These are phyloP conservation scores for Procavia capensis DNA, from an alignment of 2,113 vertebrate species.

Conservation along the genomic window DNA sequence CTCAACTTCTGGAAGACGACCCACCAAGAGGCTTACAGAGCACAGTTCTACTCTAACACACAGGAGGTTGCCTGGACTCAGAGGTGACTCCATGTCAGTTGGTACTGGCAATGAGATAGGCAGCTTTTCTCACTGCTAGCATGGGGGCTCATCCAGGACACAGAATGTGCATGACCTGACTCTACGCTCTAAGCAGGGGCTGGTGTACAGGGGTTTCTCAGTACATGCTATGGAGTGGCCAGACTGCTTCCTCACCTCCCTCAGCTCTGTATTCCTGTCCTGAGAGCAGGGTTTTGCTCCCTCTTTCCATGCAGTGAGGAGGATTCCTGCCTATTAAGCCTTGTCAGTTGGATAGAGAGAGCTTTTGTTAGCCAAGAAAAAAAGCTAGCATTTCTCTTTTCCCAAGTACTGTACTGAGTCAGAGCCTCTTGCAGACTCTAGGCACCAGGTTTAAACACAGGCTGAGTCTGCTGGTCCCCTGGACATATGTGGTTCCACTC, in stretches of 20 bases:
- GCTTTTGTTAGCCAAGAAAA: not conserved
- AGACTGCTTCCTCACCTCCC: not conserved
- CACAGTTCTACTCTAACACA: not conserved
- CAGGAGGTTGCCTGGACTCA: not conserved
- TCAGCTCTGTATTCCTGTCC: not conserved
- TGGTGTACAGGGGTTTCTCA: not conserved
- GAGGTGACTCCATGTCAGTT: not conserved
- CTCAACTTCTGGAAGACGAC: not conserved
- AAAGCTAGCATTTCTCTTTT: not conserved
- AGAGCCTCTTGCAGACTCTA: constrained; percentile 16
- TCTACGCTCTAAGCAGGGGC: not conserved
- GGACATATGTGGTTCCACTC: not conserved
- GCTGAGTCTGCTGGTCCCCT: not conserved
- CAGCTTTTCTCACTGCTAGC: not conserved
- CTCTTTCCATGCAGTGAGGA: not conserved
- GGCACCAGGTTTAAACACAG: not conserved
- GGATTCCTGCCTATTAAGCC: not conserved
- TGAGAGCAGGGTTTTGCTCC: not conserved
- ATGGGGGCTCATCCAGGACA: not conserved
- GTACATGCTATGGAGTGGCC: not conserved
- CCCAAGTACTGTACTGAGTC: not conserved
- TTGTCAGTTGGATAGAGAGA: not conserved
- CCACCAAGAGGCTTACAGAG: not conserved
- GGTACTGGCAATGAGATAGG: not conserved
- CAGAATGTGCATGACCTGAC: not conserved